Base-by-base conservation (phyloP, 1,140 invertebrate species). In the Apis dorsata region DNA sequence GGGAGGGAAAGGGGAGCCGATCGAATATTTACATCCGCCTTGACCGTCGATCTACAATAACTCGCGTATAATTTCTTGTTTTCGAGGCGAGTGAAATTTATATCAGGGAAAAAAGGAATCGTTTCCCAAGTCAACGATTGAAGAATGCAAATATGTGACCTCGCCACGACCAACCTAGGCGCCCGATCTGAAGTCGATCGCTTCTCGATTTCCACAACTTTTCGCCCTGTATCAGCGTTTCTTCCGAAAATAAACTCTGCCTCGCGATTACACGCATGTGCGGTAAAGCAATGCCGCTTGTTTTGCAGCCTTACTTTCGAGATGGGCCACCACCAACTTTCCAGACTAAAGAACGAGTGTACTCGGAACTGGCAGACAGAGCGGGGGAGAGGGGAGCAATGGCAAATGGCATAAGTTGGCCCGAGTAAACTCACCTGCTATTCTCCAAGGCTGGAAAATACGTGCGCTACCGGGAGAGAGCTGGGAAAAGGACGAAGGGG, bases 301-400 rank as follows among this genome's bases (percentile, higher is more conserved):
- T 85, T 85, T 82, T 66, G 78, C 83, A 72, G 73, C 59, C 65
- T 70, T 77, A 77, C 83, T 81, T 85, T 85, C 79, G 72, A 82
- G 84, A 85, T 75, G 79, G 70, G 71, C 74, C 74, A 44, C 60
- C 73, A 28, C 51, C 80, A 85, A 85, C 84, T 85, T 85, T 85
- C 84, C 80, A 85, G 84, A 85, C 84, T 83, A 85, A 85, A 81
- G 73, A 83, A 85, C 83, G 83, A 85, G 24, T 81, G 72, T 76
- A 76, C 81, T 68, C 70, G 62, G 70, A 72, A 69, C 51, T 71
- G 17, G 49, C 57, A 4, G 66, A 57, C 59, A 72, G 65, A 57
- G 44, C 34, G 17, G 12, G 62, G 8, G 5, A 72, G 9, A 62
- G 13, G 10, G 59, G 28, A 73, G 70, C 62, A 81, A 80, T 69